These are phyloP conservation scores for Orthonyx spaldingii DNA, from an alignment of 2,113 vertebrate genomes.

Conservation along the genomic window DNA sequence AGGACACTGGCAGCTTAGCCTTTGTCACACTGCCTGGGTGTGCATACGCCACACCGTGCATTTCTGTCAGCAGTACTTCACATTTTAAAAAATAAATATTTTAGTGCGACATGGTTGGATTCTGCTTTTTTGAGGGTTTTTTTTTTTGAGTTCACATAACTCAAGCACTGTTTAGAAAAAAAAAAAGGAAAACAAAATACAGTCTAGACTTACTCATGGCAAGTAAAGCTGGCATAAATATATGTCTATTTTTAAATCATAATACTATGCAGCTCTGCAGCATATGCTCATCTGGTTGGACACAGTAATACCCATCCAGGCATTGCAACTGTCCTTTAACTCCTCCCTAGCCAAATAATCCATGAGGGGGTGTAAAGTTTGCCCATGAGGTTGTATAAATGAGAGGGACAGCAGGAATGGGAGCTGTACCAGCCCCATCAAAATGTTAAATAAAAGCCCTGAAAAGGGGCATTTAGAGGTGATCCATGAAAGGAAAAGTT, in stretches of 20 bases:
- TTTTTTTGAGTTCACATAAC: neutral
- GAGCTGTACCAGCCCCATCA: neutral
- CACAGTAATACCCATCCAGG: neutral
- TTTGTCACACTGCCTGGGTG: neutral
- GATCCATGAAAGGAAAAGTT: neutral
- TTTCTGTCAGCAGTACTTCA: neutral
- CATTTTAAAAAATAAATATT: neutral
- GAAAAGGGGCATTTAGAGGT: neutral
- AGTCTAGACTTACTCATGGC: neutral
- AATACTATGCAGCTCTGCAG: neutral
- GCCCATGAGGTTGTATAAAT: rapidly evolving
- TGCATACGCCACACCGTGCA: neutral
- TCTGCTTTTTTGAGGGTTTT: neutral
- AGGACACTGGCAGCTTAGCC: neutral
- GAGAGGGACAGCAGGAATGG: neutral
- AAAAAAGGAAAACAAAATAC: neutral
- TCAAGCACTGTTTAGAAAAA: neutral
- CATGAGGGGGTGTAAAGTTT: neutral
- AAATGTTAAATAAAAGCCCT: neutral
- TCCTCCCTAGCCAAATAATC: neutral
- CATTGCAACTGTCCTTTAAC: neutral
- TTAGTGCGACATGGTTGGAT: neutral
- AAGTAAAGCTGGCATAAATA: neutral
- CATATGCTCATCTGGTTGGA: neutral
- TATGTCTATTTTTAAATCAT: neutral